phyloP scores from a whole-genome alignment of 1,140 invertebrate genomes.

The Zaprionus inermis region DNA sequence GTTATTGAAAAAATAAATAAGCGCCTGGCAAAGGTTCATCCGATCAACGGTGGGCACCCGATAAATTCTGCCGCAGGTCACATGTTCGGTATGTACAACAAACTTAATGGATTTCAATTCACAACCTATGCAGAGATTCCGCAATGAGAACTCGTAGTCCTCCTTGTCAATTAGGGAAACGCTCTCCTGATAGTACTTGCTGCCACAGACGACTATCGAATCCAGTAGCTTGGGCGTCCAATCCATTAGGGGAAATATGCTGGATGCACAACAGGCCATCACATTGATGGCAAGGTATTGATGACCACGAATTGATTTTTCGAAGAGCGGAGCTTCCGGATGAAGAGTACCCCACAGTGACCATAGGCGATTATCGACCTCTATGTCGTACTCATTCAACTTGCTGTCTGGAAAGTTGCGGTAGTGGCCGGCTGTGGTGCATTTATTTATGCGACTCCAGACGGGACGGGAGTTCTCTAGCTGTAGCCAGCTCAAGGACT shows the following conservation, averaged over 20 bases:
- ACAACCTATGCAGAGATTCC: conserved; percentile 83
- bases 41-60: conserved; percentile 85
- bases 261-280: conserved; percentile 85
- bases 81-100: conserved; percentile 85
- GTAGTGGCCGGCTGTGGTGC: conserved; percentile 84
- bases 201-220: conserved; percentile 85
- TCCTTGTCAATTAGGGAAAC: conserved; percentile 83
- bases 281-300: conserved; percentile 86
- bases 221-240: conserved; percentile 86
- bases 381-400: conserved; percentile 86
- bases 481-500: conserved; percentile 85
- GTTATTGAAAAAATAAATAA: conserved; percentile 86
- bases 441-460: conserved; percentile 85
- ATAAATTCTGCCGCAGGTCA: conserved; percentile 86
- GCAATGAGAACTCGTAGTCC: conserved; percentile 85
- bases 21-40: conserved; percentile 86
- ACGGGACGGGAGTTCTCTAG: conserved; percentile 83
- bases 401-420: conserved; percentile 83
- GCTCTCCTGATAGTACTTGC: conserved; percentile 85
- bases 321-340: conserved; percentile 84
- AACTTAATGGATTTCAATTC: conserved; percentile 85
- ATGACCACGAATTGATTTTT: conserved; percentile 83
- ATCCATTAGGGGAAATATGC: conserved; percentile 85
- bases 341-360: conserved; percentile 86
- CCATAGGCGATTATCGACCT: conserved; percentile 86